phyloP scores from a whole-genome alignment of 2,797 vertebrate genomes.

The Pangasius macronema region DNA sequence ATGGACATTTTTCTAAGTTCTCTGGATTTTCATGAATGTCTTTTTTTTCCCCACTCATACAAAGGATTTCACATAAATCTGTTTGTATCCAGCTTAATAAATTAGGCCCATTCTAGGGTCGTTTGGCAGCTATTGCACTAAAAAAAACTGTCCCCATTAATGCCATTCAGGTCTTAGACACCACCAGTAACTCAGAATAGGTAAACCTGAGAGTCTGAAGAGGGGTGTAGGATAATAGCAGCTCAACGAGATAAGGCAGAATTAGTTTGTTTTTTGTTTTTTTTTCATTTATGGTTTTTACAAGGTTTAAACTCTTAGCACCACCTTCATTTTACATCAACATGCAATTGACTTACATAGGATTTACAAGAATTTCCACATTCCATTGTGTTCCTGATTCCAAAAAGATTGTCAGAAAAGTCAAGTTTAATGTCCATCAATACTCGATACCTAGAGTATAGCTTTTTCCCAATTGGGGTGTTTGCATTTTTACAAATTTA shows the following conservation, averaged over 20 bases:
- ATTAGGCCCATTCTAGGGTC: background rate
- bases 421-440: background rate
- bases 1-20: too few relatives aligned
- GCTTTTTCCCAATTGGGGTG: background rate
- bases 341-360: background rate
- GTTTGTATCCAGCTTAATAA: too few relatives aligned
- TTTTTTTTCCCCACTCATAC: too few relatives aligned
- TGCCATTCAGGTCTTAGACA: background rate
- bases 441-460: background rate
- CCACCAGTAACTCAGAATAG: background rate
- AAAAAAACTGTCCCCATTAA: background rate
- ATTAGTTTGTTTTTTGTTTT: too few relatives aligned
- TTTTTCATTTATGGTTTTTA: too few relatives aligned
- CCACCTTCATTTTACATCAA: background rate
- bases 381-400: background rate
- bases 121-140: background rate
- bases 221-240: too few relatives aligned
- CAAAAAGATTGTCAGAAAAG: background rate
- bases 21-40: too few relatives aligned
- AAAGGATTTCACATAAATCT: too few relatives aligned
- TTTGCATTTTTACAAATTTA: background rate
- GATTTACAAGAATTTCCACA: background rate
- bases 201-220: background rate
- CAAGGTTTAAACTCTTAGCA: background rate
- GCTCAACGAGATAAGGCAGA: too few relatives aligned